phyloP scores from a whole-genome alignment of 1,140 invertebrate species.

The Zaprionus nigranus region DNA sequence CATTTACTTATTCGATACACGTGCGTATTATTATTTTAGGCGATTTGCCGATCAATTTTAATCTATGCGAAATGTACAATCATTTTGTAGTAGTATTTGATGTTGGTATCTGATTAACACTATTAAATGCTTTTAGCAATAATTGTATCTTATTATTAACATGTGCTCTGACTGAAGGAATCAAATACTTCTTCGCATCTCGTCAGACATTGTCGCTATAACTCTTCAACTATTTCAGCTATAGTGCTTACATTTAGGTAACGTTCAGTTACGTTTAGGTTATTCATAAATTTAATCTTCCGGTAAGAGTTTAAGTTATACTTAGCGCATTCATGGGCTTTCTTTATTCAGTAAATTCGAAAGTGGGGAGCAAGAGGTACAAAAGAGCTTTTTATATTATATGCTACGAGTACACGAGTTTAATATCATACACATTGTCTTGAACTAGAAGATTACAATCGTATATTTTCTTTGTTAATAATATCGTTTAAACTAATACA shows the following conservation, averaged over 20 bases:
- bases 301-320: conserved; percentile 58
- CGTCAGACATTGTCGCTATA: conserved; percentile 37
- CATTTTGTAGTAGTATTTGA: conserved; percentile 48
- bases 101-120: conserved; percentile 47
- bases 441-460: conserved; percentile 9
- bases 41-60: conserved; percentile 29
- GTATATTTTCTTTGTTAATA: background rate
- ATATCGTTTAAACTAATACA: conserved; percentile 1
- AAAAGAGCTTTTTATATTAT: conserved; percentile 65
- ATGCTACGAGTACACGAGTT: conserved; percentile 29
- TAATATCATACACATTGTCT: conserved; percentile 21
- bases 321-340: conserved; percentile 59
- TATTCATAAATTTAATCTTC: conserved; percentile 23
- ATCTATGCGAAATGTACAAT: conserved; percentile 38
- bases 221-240: conserved; percentile 24
- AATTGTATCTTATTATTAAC: conserved; percentile 58
- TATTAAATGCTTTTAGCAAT: conserved; percentile 80
- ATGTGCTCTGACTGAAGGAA: conserved; percentile 4
- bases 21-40: conserved; percentile 1
- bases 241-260: conserved; percentile 22
- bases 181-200: conserved; percentile 17
- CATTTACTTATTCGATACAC: conserved; percentile 13
- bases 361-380: conserved; percentile 80
- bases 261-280: conserved; percentile 1
- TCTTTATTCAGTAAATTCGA: conserved; percentile 64